Evolutionary conservation across 2,113 vertebrate species (phyloP), one percentile per base, ranked within the genome.

Genomic region (Meriones unguiculatus): DNA sequence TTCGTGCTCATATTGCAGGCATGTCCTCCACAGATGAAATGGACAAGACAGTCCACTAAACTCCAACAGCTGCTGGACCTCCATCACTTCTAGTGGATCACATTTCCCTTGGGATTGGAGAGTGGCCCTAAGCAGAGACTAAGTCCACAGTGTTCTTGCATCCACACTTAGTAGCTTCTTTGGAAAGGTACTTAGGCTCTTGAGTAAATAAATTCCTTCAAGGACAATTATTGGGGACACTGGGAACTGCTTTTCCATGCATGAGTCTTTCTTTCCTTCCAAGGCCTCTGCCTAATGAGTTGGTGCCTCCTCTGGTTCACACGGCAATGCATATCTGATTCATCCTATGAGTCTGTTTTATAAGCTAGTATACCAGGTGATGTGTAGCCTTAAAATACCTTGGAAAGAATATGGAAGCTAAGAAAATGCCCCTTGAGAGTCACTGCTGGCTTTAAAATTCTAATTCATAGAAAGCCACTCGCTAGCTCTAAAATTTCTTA

Each of bases 1-100:
- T 93, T 98, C 97, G 95, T 77, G 97, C 96, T 96, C 95, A 98
- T 97, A 94, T 95, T 96, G 76, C 93, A 84, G 62, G 87, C 87
- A 73, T 30, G 73, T 97, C 97, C 95, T 92, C 0, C 95, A 92
- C 0, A 50, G 98, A 96, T 73, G 80, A 96, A 96, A 97, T 10
- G 93, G 95, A 90, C 96, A 3, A 1, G 97, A 94, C 94, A 89
- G 97, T 41, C 59, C 8, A 65, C 95, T 46, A 18, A 85, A 78
- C 67, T 46, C 50, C 93, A 90, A 38, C 81, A 96, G 97, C 70
- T 0, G 2, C 38, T 89, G 50, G 93, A 92, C 70, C 90, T 2
- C 52, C 87, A 65, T 96, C 95, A 97, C 96, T 95, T 82, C 62
- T 78, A 96, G 96, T 81, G 72, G 88, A 76, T 84, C 87, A 67